Evolutionary conservation across 92 coral and sea anemone species (phyloP), one percentile per base, ranked within the genome.

Genomic region (Virgularia gustaviana): DNA sequence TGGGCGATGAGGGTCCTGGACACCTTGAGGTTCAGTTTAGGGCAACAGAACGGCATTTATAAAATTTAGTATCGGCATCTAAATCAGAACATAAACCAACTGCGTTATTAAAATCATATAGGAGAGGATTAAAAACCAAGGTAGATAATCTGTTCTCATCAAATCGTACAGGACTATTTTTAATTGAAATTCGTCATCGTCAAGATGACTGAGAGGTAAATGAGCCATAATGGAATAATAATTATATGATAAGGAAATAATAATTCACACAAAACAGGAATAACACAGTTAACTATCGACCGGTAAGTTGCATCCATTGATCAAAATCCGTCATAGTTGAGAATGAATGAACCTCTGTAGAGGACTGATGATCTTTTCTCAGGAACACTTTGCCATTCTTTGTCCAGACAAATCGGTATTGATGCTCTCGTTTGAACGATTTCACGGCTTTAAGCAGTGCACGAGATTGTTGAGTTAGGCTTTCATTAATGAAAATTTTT

Each of bases 401-500:
- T 9, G 76, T 77, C 81, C 75, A 63, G 6, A 43, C 66, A 49
- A 65, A 51, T 37, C 53, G 49, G 49, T 29, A 49, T 6, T 23
- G 62, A 35, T 20, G 34, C 8, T 77, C 54, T 51, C 62, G 42
- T 33, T 54, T 43, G 75, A 45, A 77, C 9, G 73, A 23, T 37
- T 77, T 77, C 6, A 65, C 55, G 52, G 65, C 45, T 1, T 13
- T 59, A 1, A 64, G 36, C 39, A 77, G 34, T 24, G 49, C 75
- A n/a, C 76, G 7, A n/a, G 45, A 20, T 41, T 77, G 52, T 23
- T 42, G 20, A 1, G 76, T 65, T 1, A 77, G 31, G 37, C 81
- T 65, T 29, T 77, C 76, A 32, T 77, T 77, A n/a, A 77, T 54
- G 63, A 29, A 52, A 30, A 77, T 31, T 31, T 54, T 32, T 0